phyloP scores from a whole-genome alignment of 2,888 invertebrate species.

The Alloscopus bannaensis region DNA sequence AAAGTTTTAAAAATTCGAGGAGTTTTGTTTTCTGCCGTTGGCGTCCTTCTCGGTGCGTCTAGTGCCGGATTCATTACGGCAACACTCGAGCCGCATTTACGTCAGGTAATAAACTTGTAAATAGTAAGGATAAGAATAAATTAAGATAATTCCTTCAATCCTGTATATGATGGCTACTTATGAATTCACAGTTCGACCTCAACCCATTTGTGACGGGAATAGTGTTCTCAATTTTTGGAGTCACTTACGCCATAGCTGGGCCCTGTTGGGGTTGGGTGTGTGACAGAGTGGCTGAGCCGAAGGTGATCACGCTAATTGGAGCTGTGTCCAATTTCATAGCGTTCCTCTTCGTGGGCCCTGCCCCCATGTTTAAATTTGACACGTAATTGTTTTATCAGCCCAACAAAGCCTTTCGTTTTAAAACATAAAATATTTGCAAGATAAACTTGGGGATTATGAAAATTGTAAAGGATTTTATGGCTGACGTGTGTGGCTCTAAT shows the following conservation, averaged over 20 bases:
- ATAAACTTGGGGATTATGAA: no score
- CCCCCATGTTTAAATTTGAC: constrained; percentile 83
- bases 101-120: constrained; percentile 75
- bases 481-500: constrained; percentile 83
- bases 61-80: constrained; percentile 78
- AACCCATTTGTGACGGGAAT: constrained; percentile 84
- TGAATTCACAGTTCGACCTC: constrained; percentile 80
- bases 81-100: constrained; percentile 78
- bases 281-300: constrained; percentile 83
- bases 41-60: constrained; percentile 75
- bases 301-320: constrained; percentile 82
- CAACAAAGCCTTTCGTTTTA: no score
- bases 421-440: no score
- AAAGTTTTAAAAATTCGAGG: constrained; percentile 74
- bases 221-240: constrained; percentile 90
- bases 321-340: constrained; percentile 82
- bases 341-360: constrained; percentile 87
- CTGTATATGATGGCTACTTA: no score
- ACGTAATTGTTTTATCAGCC: constrained; percentile 77
- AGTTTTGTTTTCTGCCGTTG: constrained; percentile 74
- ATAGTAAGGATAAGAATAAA: not conserved
- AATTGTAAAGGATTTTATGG: constrained; percentile 81
- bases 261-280: constrained; percentile 89
- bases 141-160: constrained; percentile 14
- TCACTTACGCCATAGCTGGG: constrained; percentile 86